Base-by-base conservation (phyloP, 2,113 vertebrate genomes). In the Phaetusa simplex region DNA sequence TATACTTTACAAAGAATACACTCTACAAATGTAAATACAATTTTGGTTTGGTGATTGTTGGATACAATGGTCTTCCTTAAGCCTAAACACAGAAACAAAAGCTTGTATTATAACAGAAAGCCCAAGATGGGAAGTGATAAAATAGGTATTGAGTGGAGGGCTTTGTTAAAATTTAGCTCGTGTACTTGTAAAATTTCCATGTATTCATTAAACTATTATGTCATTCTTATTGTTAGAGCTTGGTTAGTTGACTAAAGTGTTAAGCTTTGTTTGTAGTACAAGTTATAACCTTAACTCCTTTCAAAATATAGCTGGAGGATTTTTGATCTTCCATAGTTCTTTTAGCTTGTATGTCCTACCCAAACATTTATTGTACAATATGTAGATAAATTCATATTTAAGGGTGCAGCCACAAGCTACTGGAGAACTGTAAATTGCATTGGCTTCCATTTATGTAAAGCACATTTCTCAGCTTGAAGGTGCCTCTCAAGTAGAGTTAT, bases 41-140 rank as follows among this genome's bases (percentile, higher is more conserved):
- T 97, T 96, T 98, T 96, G 94, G 95, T 96, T 97, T 96, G 93
- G 97, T 95, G 95, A 97, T 96, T 97, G 93, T 97, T 96, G 86
- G 96, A 97, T 96, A 98, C 98, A 98, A 98, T 98, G 84, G 98
- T 97, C 90, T 98, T 98, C 97, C 98, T 98, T 97, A 97, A 97
- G 96, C 97, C 97, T 98, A 98, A 98, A 98, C 97, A 98, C 96
- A 97, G 97, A 98, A 99, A 99, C 98, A 99, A 99, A 99, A 98
- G 98, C 97, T 95, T 97, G 97, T 95, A 98, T 98, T 98, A 97
- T 98, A 98, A 98, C 98, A 97, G 96, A 98, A 98, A 95, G 97
- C 98, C 97, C 96, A 97, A 98, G 98, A 99, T 98, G 95, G 99
- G 99, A 99, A 99, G 98, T 98, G 99, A 99, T 99, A 99, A 99